phyloP scores from a whole-genome alignment of 37 sponge, comb jelly and placozoan genomes.

The Beroe forskalii region DNA sequence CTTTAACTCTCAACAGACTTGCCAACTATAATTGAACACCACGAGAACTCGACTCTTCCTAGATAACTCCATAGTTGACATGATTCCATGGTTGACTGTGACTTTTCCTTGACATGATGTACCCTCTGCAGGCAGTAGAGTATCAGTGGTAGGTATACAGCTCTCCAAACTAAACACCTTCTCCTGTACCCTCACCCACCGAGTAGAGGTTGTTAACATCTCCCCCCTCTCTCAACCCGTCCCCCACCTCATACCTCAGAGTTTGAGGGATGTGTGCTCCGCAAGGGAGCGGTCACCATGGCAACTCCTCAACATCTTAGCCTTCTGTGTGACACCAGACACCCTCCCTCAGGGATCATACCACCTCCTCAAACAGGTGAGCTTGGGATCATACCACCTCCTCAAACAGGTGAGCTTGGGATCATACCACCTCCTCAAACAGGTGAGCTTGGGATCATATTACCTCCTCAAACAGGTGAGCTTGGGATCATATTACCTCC shows the following conservation, averaged over 20 bases:
- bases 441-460: too few species aligned
- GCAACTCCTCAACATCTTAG: slow-evolving; percentile 26
- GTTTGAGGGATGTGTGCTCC: background rate
- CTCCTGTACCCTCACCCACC: background rate
- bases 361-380: slow-evolving; percentile 28
- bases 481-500: too few species aligned
- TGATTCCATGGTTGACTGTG: too few species aligned
- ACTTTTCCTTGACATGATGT: too few species aligned
- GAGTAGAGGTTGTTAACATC: background rate
- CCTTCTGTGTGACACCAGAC: slow-evolving; percentile 39
- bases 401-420: too few species aligned
- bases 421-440: too few species aligned
- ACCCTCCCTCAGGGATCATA: slow-evolving; percentile 21
- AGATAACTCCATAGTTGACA: too few species aligned
- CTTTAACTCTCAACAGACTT: background rate
- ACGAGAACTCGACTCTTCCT: too few species aligned
- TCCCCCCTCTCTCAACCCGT: background rate
- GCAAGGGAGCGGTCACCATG: slow-evolving; percentile 46
- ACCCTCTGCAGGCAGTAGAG: background rate
- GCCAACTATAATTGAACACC: too few species aligned
- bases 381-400: too few species aligned
- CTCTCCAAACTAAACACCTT: background rate
- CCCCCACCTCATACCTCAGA: slow-evolving; percentile 14
- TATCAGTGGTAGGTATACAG: background rate
- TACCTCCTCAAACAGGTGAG: too few species aligned